phyloP scores from a whole-genome alignment of 2,797 vertebrate species.

The Dipus sagitta region DNA sequence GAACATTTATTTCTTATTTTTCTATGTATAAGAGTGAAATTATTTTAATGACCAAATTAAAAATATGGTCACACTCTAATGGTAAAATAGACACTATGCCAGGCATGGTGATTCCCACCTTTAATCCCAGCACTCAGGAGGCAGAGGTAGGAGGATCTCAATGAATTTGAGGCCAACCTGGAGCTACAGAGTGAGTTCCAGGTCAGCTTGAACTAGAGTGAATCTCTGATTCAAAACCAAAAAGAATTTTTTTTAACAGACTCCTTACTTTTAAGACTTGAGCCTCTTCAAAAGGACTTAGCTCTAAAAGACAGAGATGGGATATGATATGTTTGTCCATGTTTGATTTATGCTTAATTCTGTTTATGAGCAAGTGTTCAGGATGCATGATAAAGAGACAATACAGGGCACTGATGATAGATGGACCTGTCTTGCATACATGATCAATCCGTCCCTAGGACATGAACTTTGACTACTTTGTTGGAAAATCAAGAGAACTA shows the following conservation, averaged over 20 bases:
- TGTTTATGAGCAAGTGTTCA: conserved; percentile 56
- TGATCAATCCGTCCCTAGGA: neutral
- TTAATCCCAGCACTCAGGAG: too few species aligned
- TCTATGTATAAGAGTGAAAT: neutral
- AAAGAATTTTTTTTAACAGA: neutral
- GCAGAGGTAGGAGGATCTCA: too few species aligned
- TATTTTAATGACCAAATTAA: conserved; percentile 15
- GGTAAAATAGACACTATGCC: neutral
- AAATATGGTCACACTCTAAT: neutral
- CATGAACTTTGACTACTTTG: neutral
- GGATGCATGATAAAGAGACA: conserved; percentile 2
- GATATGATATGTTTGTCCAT: neutral
- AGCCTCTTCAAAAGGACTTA: neutral
- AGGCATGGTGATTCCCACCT: too few species aligned
- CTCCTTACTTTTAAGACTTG: conserved; percentile 42
- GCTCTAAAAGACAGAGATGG: neutral
- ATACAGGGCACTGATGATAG: neutral
- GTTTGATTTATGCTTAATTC: conserved; percentile 39
- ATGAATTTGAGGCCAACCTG: too few species aligned
- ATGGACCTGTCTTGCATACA: neutral
- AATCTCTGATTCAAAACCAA: too few species aligned
- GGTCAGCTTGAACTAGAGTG: too few species aligned
- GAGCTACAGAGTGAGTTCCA: too few species aligned
- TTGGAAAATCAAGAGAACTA: neutral
- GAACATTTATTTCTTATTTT: neutral